These are phyloP conservation scores for Tribolium castaneum DNA, from an alignment of 1,140 invertebrate genomes.

Conservation along the genomic window DNA sequence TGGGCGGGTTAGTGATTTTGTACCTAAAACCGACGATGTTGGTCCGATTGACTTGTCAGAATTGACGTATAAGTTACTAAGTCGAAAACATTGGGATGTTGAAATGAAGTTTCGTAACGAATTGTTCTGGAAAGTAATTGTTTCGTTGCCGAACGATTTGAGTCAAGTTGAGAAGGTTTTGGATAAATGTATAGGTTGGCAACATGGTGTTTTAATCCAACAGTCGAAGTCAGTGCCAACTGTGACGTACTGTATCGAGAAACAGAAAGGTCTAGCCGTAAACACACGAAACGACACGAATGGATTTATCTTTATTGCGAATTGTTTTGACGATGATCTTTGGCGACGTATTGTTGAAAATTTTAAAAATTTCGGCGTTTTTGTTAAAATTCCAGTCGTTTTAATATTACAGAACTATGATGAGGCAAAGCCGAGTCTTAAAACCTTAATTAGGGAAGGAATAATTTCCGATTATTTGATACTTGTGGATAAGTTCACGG, in stretches of 20 bases:
- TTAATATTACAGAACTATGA: slow-evolving; percentile 53
- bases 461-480: slow-evolving; percentile 54
- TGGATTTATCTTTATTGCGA: slow-evolving; percentile 57
- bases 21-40: slow-evolving; percentile 61
- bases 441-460: slow-evolving; percentile 44
- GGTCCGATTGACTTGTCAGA: slow-evolving; percentile 65
- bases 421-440: slow-evolving; percentile 41
- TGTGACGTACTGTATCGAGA: slow-evolving; percentile 53
- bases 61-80: slow-evolving; percentile 65
- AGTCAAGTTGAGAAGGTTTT: slow-evolving; percentile 60
- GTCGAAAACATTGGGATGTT: slow-evolving; percentile 65
- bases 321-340: slow-evolving; percentile 50
- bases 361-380: slow-evolving; percentile 53
- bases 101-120: slow-evolving; percentile 66
- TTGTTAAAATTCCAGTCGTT: slow-evolving; percentile 53
- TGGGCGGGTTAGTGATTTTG: slow-evolving; percentile 64
- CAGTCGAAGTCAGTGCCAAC: slow-evolving; percentile 48
- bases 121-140: slow-evolving; percentile 76
- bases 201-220: slow-evolving; percentile 46
- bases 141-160: slow-evolving; percentile 68
- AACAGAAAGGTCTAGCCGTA: slow-evolving; percentile 47
- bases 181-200: slow-evolving; percentile 60
- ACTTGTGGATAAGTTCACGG: slow-evolving; percentile 41
- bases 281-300: slow-evolving; percentile 49
- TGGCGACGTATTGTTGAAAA: slow-evolving; percentile 51